These are phyloP conservation scores for Ranitomeya variabilis DNA, from an alignment of 2,113 vertebrate genomes.

Conservation along the genomic window DNA sequence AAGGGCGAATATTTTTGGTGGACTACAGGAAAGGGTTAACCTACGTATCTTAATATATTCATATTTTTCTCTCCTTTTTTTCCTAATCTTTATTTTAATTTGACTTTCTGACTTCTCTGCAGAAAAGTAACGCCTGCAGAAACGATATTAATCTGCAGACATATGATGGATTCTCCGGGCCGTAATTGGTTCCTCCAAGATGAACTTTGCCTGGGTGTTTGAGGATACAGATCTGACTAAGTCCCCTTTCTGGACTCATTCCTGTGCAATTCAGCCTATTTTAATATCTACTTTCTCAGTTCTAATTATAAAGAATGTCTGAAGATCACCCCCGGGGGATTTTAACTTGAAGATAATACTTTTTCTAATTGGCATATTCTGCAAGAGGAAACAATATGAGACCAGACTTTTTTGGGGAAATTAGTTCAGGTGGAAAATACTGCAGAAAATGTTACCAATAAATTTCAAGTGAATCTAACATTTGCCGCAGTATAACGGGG, in stretches of 20 bases:
- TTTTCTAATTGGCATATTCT: conserved; percentile 16
- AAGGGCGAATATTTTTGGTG: neutral
- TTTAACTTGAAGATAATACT: neutral
- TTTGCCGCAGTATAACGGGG: neutral
- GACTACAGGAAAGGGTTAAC: neutral
- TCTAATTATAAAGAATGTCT: conserved; percentile 19
- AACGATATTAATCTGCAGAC: neutral
- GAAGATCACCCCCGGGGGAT: conserved; percentile 11
- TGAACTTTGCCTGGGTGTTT: neutral
- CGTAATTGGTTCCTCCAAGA: conserved; percentile 11
- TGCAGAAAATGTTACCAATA: neutral
- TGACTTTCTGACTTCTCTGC: neutral
- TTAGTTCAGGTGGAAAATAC: neutral
- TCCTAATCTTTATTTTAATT: neutral
- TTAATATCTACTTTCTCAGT: conserved; percentile 16
- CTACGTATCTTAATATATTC: neutral
- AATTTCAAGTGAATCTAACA: neutral
- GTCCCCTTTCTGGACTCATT: neutral
- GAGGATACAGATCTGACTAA: neutral
- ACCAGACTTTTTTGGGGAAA: neutral
- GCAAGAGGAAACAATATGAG: neutral
- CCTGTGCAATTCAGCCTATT: neutral
- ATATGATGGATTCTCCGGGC: neutral
- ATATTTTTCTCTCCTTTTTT: neutral
- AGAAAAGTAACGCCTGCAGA: neutral